phyloP scores from a whole-genome alignment of 1,140 invertebrate species.

The Atta cephalotes region DNA sequence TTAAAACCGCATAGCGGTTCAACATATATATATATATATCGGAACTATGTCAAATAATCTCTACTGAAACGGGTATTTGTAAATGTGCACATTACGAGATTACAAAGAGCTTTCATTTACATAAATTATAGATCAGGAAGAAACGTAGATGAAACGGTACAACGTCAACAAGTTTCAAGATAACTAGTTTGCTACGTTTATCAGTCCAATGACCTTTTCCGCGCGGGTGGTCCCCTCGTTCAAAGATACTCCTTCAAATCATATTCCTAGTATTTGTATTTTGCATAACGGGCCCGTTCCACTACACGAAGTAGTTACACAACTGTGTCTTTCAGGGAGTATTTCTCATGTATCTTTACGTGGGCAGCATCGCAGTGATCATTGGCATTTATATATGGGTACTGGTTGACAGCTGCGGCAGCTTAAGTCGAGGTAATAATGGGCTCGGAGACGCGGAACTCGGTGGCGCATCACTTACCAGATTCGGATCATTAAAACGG shows the following conservation, averaged over 20 bases:
- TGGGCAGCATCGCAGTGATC: conserved; percentile 89
- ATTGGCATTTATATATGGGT: conserved; percentile 90
- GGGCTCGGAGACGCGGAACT: conserved; percentile 84
- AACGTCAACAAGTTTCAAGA: background rate
- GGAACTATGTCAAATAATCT: background rate
- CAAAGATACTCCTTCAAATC: background rate
- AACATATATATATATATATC: background rate
- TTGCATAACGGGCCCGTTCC: background rate
- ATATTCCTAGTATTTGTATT: background rate
- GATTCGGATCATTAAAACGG: conserved; percentile 87
- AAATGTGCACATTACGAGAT: conserved; percentile 31
- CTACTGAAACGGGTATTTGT: conserved; percentile 4
- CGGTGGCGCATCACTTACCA: conserved; percentile 84
- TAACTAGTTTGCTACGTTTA: conserved; percentile 19
- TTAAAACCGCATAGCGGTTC: background rate
- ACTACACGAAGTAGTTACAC: background rate
- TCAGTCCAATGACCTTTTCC: background rate
- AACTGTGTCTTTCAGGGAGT: conserved; percentile 85
- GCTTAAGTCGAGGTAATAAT: conserved; percentile 76
- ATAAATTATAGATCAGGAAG: conserved; percentile 42
- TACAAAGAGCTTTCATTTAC: background rate
- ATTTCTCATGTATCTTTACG: conserved; percentile 89
- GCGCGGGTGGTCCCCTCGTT: background rate
- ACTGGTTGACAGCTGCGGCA: conserved; percentile 87
- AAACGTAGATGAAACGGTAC: conserved; percentile 8